Base-by-base conservation (phyloP, 2,113 vertebrate genomes). In the Patagioenas fasciata region DNA sequence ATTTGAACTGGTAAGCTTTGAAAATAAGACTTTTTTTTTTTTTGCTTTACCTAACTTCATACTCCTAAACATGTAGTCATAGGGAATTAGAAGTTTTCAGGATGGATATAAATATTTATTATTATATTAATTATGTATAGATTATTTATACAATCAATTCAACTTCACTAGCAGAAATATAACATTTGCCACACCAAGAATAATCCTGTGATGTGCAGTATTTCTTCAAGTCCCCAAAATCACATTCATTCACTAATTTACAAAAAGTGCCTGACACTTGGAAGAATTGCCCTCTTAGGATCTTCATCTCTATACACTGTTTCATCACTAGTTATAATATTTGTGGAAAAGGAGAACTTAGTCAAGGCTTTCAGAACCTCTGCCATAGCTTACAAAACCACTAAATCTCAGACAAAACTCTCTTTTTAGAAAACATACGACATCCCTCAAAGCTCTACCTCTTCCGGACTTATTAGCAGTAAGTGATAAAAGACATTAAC, bases 1-100 rank as follows among this genome's bases (percentile, higher is more conserved):
- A 83, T 95, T 95, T 94, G 85, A 94, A 91, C 62, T 96, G 74
- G 61, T 67, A 88, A 44, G 54, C 79, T 93, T 96, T 91, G 75
- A 97, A 97, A 97, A 93, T 66, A 92, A 96, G 89, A 93, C 79
- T 79, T 72, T 44, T 44, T 44, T 44, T 79, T 72, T 44, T 44
- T 44, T 44, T 44, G 18, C 67, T 87, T 95, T 66, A 53, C 51
- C 72, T 62, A 64, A 82, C 92, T 96, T 95, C 85, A 80, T 87
- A 77, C n/a, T 89, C 71, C 25, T 79, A 88, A 89, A 88, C 5
- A 24, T 0, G 1, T 13, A 61, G 44, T 78, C 51, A 38, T 11
- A 62, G 53, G 34, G 40, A 85, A 85, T 32, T 54, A 65, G 58
- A 58, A 65, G 32, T 38, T 93, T 84, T 73, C 25, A 79, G 69